Evolutionary conservation across 2,888 invertebrate genomes (phyloP), one percentile per base, ranked within the genome.

Genomic region (Meghimatium bilineatum): DNA sequence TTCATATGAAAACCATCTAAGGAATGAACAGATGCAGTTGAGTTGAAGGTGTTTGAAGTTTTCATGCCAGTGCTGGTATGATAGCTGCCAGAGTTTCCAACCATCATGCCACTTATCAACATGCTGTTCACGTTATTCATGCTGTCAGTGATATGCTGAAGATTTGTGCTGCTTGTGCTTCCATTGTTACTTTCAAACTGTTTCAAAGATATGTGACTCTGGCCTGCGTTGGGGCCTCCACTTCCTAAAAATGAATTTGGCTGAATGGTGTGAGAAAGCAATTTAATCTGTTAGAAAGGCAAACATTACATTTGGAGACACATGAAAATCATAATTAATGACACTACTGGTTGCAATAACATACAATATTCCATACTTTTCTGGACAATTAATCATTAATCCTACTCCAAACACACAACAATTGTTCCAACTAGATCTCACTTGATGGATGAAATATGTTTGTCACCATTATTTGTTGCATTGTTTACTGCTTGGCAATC

Each of bases 251-350:
- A 77, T n/a, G 56, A 56, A 23, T 26, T 52, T 44, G 52, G 83
- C 38, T 69, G 83, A 17, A 34, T 49, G 44, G 72, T 83, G 34
- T 79, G 79, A 12, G 79, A 71, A 17, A 79, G 74, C 38, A 78
- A 74, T 36, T 83, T 79, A 10, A 83, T 78, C 83, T 83, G 74
- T n/a, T 23, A 56, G 23, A 44, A 44, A 44, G 44, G 44, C 5
- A 44, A 44, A 44, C 5, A 44, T 44, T 44, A 44, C 12, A 12
- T 44, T n/a, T n/a, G n/a, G 44, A 44, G 12, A 44, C 12, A 5
- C 12, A 12, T 5, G 44, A 5, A 44, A 12, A 44, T 8, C 5
- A 44, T 44, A 44, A 44, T 44, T 12, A 44, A 44, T 5, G 44
- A 12, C 44, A 44, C 44, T 44, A 44, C 5, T 44, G 12, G 44